Conservation (phyloP, 2,113 vertebrate species). For the Emydocephalus ijimae region DNA sequence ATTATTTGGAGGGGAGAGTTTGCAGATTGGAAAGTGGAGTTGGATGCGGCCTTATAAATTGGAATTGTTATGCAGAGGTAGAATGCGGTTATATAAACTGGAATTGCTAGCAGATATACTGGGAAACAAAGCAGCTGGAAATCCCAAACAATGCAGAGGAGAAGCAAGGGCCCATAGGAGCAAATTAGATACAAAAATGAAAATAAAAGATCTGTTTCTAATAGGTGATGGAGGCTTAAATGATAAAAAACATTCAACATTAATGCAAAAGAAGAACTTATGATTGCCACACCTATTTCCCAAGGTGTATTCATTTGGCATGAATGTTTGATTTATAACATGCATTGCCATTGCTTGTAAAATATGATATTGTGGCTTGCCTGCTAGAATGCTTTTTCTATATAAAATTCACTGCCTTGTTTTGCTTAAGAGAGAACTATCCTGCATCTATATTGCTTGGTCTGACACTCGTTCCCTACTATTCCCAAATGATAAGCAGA, state of each 20-base stretch:
- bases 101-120: not conserved
- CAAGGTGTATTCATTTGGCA: not conserved
- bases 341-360: not conserved
- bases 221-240: not conserved
- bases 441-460: not conserved
- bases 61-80: not conserved
- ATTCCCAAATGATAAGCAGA: not conserved
- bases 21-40: not conserved
- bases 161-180: not conserved
- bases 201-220: not conserved
- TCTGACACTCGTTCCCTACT: not conserved
- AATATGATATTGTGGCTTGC: not conserved
- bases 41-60: not conserved
- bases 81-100: not conserved
- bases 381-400: not conserved
- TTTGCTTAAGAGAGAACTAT: not conserved
- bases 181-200: not conserved
- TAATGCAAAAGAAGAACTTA: not conserved
- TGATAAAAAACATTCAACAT: not conserved
- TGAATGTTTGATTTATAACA: not conserved
- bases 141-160: not conserved
- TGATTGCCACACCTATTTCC: not conserved
- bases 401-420: not conserved
- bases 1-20: not conserved
- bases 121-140: not conserved